phyloP scores from a whole-genome alignment of 2,888 invertebrate species.

The Neoascia interrupta region DNA sequence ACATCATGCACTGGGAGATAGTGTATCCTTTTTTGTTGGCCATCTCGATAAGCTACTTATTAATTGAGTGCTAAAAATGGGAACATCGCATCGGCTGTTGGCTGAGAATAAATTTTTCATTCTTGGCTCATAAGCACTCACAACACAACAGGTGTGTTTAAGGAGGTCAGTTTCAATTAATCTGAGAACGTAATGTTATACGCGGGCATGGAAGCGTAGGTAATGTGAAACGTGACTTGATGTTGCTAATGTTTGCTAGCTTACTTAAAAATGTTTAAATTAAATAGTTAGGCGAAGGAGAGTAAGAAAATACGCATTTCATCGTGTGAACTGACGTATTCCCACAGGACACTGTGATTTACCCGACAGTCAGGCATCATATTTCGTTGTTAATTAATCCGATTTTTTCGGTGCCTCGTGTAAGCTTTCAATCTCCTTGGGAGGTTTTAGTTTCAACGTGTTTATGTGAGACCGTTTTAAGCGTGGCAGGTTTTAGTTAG shows the following conservation, averaged over 20 bases:
- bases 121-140: not conserved
- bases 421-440: conserved; percentile 1
- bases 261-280: not conserved
- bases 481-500: conserved; percentile 18
- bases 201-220: conserved; percentile 8
- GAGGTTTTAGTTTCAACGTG: conserved; percentile 5
- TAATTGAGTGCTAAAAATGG: conserved; percentile 64
- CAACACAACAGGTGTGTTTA: conserved; percentile 49
- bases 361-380: conserved; percentile 45
- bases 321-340: conserved; percentile 59
- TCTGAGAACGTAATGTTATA: conserved; percentile 10
- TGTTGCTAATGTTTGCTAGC: not conserved
- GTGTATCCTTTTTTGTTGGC: conserved; percentile 30
- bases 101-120: conserved; percentile 25
- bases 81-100: conserved; percentile 13
- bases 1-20: conserved; percentile 46
- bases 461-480: conserved; percentile 3
- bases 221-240: conserved; percentile 23
- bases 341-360: conserved; percentile 67
- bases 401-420: conserved; percentile 6
- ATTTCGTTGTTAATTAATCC: conserved; percentile 58
- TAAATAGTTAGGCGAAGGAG: not conserved
- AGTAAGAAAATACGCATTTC: not conserved
- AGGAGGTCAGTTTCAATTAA: conserved; percentile 27
- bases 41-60: conserved; percentile 56